Base-by-base conservation (phyloP, 1,140 invertebrate genomes). In the Papilio polyxenes region DNA sequence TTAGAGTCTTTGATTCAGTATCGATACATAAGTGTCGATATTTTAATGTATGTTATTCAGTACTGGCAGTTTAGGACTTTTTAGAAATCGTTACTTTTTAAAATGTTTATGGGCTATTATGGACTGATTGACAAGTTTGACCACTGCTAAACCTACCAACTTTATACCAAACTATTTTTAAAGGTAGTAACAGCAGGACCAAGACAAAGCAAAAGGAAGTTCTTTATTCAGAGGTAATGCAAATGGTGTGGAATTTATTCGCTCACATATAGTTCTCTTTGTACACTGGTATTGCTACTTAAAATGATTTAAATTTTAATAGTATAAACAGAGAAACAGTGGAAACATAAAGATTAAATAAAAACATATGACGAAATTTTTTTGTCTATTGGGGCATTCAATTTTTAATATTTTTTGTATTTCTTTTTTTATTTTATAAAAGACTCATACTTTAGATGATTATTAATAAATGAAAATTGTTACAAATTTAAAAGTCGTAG, bases 241-340 rank as follows among this genome's bases (percentile, higher is more conserved):
- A 65, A 1, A 62, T 62, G 59, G 1, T 10, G 62, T 31, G 20
- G 23, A 65, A 65, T 65, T 65, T 62, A 31, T 65, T 65, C 31
- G 9, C 62, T 65, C 62, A 37, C 31, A 65, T 65, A 23, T 65
- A 31, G 9, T 65, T 65, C 23, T 11, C 20, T 65, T 9, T 65
- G 62, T 65, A 65, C 10, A 65, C 10, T 65, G 62, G 20, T 31
- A 37, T 65, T 65, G 23, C 62, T 31, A 31, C 62, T 23, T 37
- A 65, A 65, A 65, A 65, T 15, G 23, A 65, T 31, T 65, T 31
- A 65, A 20, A 65, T 65, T 65, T 37, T 65, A 65, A 65, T 65
- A n/a, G n/a, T n/a, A 65, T 37, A 37, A 23, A 7, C 17, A 13
- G 10, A 65, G 62, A 31, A 65, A 65, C 20, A 65, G 62, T 65